phyloP scores from a whole-genome alignment of 2,797 vertebrate species.

The Hemitrygon akajei region DNA sequence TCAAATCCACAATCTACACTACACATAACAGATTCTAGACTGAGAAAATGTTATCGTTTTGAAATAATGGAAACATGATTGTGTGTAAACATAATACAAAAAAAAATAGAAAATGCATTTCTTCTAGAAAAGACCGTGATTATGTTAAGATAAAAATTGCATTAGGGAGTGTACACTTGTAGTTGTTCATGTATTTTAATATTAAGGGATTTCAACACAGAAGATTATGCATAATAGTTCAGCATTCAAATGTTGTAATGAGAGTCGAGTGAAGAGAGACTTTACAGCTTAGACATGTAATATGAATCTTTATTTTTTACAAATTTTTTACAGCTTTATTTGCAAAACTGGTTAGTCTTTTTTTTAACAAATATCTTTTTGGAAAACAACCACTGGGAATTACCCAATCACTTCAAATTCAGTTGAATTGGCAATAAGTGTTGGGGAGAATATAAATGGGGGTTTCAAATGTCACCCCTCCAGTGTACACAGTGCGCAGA shows the following conservation, averaged over 20 bases:
- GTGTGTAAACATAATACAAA: background rate
- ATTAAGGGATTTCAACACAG: background rate
- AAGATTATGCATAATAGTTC: background rate
- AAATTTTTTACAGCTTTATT: background rate
- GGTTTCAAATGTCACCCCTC: background rate
- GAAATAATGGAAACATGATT: conserved; percentile 21
- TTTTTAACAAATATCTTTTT: background rate
- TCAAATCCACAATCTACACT: background rate
- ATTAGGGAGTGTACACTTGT: background rate
- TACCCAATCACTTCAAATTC: background rate
- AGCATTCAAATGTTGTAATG: background rate
- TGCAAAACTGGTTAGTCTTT: background rate
- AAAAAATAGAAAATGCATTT: background rate
- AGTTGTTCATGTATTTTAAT: background rate
- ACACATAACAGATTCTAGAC: background rate
- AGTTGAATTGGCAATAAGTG: background rate
- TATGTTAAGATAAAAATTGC: background rate
- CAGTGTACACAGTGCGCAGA: background rate
- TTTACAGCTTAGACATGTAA: background rate
- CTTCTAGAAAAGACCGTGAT: background rate
- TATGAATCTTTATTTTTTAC: background rate
- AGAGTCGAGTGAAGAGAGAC: background rate
- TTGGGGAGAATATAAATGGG: background rate
- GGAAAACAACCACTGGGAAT: background rate
- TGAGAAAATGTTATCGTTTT: background rate